Base-by-base conservation (phyloP, 2,113 vertebrate species). In the Copsychus sechellarum region DNA sequence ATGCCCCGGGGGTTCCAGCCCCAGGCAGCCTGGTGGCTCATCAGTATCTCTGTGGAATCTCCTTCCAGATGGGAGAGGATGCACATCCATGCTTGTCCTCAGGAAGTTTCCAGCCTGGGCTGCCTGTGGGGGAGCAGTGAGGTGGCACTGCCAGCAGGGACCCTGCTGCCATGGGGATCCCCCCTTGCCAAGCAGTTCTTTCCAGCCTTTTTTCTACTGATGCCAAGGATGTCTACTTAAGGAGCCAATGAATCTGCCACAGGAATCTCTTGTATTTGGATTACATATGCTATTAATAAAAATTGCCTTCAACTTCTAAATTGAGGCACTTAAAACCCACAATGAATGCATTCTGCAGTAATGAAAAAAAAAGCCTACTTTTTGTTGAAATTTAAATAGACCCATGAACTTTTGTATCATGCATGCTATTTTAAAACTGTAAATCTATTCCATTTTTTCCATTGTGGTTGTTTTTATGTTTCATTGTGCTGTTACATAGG, bases 281-380 rank as follows among this genome's bases (percentile, higher is more conserved):
- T 90, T 85, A 42, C 93, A 95, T 95, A 78, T 94, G 94, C 84
- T 95, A 51, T 91, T 95, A 92, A 95, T 97, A 95, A 97, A 95
- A 91, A n/a, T 29, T 36, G 94, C 94, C 94, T 94, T 73, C 84
- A 28, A n/a, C 64, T 96, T 93, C 92, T 93, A 95, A 96, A 93
- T 81, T 2, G 12, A 81, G 86, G 77, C n/a, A 0, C 81, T 96
- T 71, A 84, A 79, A 95, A 90, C 70, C 94, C 95, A 20, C 95
- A 96, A 90, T 94, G 94, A 93, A 95, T 96, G 71, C 78, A 85
- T 92, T 95, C 85, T 85, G 47, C 62, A 61, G 61, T 69, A 84
- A 84, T 28, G 66, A 82, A 88, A 86, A 86, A 86, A 45, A 58
- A 82, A 33, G 2, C 0, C 1, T 36, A 36, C 5, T 80, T 91